Evolutionary conservation across 2,113 vertebrate genomes (phyloP), one percentile per base, ranked within the genome.

Genomic region (Lipophrys pholis): DNA sequence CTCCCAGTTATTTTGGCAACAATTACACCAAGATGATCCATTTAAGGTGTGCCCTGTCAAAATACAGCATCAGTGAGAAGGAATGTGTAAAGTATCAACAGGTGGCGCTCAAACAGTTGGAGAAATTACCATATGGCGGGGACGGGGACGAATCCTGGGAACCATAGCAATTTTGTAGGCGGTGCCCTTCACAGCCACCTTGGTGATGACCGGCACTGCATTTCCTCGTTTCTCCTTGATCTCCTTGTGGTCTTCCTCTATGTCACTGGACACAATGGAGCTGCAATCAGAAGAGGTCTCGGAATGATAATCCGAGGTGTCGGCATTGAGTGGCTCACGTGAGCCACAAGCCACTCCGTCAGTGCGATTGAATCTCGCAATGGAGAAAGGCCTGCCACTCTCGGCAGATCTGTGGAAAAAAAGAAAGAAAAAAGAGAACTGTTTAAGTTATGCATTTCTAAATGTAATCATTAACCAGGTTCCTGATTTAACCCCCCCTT

Each of bases 261-360:
- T 87, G 82, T 95, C 94, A 3, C 92, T 94, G 1, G 91, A 94
- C 7, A 77, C 55, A 0, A 85, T 48, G 0, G 93, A 94, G 38
- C 93, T 82, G 5, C 93, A 94, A 48, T 95, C 94, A 0, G 94
- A 95, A 7, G 94, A 94, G 43, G 89, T 91, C 6, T 93, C 93
- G 1, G 94, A 95, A 80, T 94, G 92, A 68, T 94, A 94, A 79
- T 95, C 94, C 1, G 94, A 95, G 0, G 93, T 94, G 70, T 93
- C 91, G 41, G 2, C 5, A 11, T 5, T 76, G 81, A 10, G 64
- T 56, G 1, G 76, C 54, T 6, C 86, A 82, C 4, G 84, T 75
- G 43, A 84, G 60, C 8, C 21, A 30, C 21, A 30, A 30, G 21
- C 21, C 21, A 30, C 21, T 30, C 21, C 21, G 2, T 83, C 74